Percentiles rank a stretch among this genome's conserved stretches.
Evolutionary conservation across 1,140 invertebrate genomes (phyloP).

Genomic region (Cyclargus thomasi): DNA sequence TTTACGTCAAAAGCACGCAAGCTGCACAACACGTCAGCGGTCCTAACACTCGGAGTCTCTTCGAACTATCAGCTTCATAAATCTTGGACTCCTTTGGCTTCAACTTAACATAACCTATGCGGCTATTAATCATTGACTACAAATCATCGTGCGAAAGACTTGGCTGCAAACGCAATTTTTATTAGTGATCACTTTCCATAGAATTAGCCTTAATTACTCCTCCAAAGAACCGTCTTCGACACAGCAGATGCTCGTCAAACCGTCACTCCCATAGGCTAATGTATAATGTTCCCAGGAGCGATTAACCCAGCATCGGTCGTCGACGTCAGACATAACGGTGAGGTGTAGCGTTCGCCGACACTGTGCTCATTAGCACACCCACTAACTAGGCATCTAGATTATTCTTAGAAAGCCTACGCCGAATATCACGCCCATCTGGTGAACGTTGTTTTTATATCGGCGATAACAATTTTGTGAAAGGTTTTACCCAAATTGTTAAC

Average conservation of each 20-base stretch:
- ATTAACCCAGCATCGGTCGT: neutral
- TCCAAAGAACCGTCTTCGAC: too few relatives aligned
- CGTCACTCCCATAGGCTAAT: neutral
- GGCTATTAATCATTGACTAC: too few relatives aligned
- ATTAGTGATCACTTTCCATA: too few relatives aligned
- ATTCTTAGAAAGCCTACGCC: neutral
- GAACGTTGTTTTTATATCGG: neutral
- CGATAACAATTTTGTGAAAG: neutral
- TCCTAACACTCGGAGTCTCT: neutral
- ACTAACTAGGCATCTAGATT: neutral
- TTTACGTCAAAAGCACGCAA: neutral
- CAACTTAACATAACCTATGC: too few relatives aligned
- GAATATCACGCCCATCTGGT: neutral
- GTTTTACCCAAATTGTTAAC: too few relatives aligned
- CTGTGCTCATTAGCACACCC: neutral
- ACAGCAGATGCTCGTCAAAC: neutral
- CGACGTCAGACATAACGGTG: neutral
- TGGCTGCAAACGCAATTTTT: too few relatives aligned
- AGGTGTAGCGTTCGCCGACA: neutral
- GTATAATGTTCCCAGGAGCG: neutral
- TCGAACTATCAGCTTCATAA: too few relatives aligned
- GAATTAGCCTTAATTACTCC: too few relatives aligned
- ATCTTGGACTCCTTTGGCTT: too few relatives aligned
- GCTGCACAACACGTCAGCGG: neutral
- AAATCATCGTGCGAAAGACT: too few relatives aligned